phyloP scores from a whole-genome alignment of 2,888 invertebrate species.

The Kryphioiulus occultus region DNA sequence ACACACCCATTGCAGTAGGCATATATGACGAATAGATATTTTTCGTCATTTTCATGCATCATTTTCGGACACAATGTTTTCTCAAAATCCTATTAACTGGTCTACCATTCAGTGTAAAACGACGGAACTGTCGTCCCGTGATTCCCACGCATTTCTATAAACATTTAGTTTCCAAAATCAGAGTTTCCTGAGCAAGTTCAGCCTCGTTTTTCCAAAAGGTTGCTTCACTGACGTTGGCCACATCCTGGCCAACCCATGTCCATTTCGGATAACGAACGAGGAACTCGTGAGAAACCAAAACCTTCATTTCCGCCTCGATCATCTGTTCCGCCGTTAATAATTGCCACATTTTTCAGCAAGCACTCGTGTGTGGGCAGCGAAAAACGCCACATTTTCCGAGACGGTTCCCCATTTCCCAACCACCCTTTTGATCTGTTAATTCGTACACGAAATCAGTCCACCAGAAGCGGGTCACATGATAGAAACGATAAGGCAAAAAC shows the following conservation, averaged over 20 bases:
- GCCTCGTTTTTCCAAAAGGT: neutral
- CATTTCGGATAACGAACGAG: slow-evolving; percentile 9
- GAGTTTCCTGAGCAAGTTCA: neutral
- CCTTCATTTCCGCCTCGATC: neutral
- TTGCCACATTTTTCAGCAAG: neutral
- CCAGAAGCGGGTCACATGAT: slow-evolving; percentile 35
- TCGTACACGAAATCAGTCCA: neutral
- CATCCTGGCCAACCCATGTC: neutral
- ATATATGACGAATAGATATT: too few species aligned
- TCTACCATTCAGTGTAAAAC: too few species aligned
- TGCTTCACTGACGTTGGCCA: neutral
- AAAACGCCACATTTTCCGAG: neutral
- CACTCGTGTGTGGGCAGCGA: neutral
- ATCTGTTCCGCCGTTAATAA: slow-evolving; percentile 1
- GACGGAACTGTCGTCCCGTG: too few species aligned
- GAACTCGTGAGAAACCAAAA: neutral
- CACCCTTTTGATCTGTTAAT: neutral
- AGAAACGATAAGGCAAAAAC: neutral
- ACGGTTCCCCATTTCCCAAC: neutral
- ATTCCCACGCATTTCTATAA: too few species aligned
- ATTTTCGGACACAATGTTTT: too few species aligned
- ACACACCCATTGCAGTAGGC: too few species aligned
- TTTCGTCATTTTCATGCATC: too few species aligned
- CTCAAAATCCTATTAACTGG: too few species aligned
- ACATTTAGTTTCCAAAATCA: neutral